Evolutionary conservation across 1,140 invertebrate species (phyloP), one percentile per base, ranked within the genome.

Genomic region (Muscidifurax raptorellus): DNA sequence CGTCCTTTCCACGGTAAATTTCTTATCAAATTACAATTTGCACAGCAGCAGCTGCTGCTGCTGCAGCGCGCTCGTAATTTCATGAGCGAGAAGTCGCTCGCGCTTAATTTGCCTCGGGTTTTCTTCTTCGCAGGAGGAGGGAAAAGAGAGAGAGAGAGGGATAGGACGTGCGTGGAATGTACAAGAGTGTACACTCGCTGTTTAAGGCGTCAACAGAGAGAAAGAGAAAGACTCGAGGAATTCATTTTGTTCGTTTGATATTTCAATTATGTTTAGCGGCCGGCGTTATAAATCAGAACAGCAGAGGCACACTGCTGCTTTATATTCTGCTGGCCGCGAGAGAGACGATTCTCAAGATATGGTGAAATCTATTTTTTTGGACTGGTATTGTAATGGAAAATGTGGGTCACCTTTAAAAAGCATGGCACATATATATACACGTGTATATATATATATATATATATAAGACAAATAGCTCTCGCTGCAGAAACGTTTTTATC

Each of bases 11-110:
- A 74, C 7, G 66, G 28, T 79, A 47, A 79, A 80, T 84, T 84
- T n/a, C 78, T 84, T 80, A 80, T 84, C 47, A 80, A 84, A 84
- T 84, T 84, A 84, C 67, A 74, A 84, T 84, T 80, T 84, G 44
- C 52, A 75, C 30, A 67, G 77, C 32, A 18, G n/a, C 36, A 13
- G 36, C 30, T 52, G 77, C 32, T 7, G n/a, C 40, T n/a, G 36
- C 44, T 13, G 36, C 59, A 9, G 40, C 36, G 22, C 44, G 13
- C 32, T 66, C 40, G 75, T 75, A 84, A 84, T 84, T 84, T 80
- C 47, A 75, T 80, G 64, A 84, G 64, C 67, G 69, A 84, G 52
- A 84, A 84, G 78, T 84, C 71, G 83, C 36, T 67, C 78, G 25
- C 52, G 59, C 83, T 80, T 84, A 84, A 84, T 84, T 84, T 84